phyloP scores from a whole-genome alignment of 1,140 invertebrate species.

The Meloidogyne hapla region DNA sequence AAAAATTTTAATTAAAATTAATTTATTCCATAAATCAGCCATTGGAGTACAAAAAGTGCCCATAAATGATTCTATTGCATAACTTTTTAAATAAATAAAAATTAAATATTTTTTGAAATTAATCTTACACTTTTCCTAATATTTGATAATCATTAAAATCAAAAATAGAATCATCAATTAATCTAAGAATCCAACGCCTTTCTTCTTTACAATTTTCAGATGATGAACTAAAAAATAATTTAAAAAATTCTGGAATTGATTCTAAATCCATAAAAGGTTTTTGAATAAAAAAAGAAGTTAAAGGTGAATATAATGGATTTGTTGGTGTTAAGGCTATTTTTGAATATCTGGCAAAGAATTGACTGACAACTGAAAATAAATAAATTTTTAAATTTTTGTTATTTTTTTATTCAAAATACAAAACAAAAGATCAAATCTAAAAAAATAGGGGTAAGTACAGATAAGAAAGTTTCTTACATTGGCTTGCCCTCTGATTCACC shows the following conservation, averaged over 20 bases:
- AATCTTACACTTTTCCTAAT: slow-evolving; percentile 46
- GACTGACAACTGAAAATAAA: slow-evolving; percentile 55
- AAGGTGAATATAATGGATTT: slow-evolving; percentile 45
- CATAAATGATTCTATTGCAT: slow-evolving; percentile 28
- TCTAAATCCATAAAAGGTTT: slow-evolving; percentile 51
- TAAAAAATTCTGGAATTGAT: slow-evolving; percentile 56
- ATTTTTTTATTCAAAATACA: no score
- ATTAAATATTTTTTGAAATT: not conserved
- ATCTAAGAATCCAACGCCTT: slow-evolving; percentile 48
- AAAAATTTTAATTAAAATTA: slow-evolving; percentile 24
- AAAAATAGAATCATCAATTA: slow-evolving; percentile 46
- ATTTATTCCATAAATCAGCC: slow-evolving; percentile 29
- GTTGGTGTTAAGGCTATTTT: slow-evolving; percentile 49
- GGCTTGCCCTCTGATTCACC: slow-evolving; percentile 40
- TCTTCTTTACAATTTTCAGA: slow-evolving; percentile 46
- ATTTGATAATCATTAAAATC: slow-evolving; percentile 52
- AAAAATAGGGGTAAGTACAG: no score
- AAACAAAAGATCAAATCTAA: no score
- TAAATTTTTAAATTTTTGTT: not conserved
- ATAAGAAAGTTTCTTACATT: slow-evolving; percentile 46
- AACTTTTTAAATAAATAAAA: slow-evolving; percentile 11
- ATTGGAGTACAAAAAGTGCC: slow-evolving; percentile 29
- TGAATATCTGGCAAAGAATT: slow-evolving; percentile 55
- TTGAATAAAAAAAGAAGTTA: slow-evolving; percentile 51
- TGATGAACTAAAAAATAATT: slow-evolving; percentile 45